Conservation (phyloP, 2,888 invertebrate species). For the Synergus umbraculus region DNA sequence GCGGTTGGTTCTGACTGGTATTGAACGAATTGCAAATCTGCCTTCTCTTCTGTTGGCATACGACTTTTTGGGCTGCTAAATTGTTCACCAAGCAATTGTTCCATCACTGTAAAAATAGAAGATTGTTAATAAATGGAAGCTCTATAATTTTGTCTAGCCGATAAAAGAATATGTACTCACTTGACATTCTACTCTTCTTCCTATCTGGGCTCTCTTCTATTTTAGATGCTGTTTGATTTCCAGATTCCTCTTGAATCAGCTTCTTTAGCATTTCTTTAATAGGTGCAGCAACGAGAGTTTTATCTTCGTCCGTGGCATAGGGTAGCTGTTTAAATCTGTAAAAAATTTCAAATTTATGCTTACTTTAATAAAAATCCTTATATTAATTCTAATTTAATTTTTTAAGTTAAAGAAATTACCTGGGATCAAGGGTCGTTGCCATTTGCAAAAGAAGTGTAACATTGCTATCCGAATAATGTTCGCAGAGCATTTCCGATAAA, state of each 20-base stretch:
- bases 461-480: conserved; percentile 73
- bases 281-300: conserved; percentile 70
- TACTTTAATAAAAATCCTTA: not conserved
- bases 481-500: conserved; percentile 74
- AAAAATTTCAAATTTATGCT: conserved; percentile 2
- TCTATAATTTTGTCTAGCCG: not conserved
- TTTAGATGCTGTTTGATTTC: conserved; percentile 59
- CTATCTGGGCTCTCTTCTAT: conserved; percentile 63
- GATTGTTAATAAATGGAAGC: not conserved
- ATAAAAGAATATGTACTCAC: conserved; percentile 51
- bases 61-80: conserved; percentile 65
- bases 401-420: conserved; percentile 59
- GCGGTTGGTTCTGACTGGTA: conserved; percentile 78
- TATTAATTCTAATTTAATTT: not conserved
- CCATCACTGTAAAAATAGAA: conserved; percentile 72
- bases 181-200: conserved; percentile 75
- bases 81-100: conserved; percentile 74
- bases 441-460: conserved; percentile 76
- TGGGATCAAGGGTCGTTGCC: conserved; percentile 78
- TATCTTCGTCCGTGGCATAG: conserved; percentile 77
- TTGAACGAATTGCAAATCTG: conserved; percentile 77
- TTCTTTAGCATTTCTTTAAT: conserved; percentile 76
- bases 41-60: conserved; percentile 76
- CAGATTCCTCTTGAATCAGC: conserved; percentile 72
- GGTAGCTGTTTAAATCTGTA: conserved; percentile 77